A percentile compares a stretch with the other conserved stretches of the same genome.
Evolutionary conservation across 2,888 invertebrate species (phyloP).

Genomic region (Phorcus lineatus): DNA sequence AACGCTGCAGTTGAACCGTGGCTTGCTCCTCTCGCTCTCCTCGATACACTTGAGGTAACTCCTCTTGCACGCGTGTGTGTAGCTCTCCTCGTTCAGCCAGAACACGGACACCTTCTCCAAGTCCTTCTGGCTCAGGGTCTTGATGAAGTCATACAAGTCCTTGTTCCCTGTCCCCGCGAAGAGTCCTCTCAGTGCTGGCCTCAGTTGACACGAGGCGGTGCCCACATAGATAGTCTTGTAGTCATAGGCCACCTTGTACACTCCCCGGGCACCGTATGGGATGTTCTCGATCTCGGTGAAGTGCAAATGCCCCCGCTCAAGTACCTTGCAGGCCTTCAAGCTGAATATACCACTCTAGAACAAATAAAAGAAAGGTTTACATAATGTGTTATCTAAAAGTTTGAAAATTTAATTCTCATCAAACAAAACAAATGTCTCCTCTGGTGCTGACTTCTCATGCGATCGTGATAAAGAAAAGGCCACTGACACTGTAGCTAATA

Average conservation of each 20-base stretch:
- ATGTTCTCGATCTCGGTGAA: not conserved
- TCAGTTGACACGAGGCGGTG: not conserved
- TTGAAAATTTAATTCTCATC: no score
- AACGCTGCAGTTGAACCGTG: not conserved
- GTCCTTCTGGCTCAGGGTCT: not conserved
- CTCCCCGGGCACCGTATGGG: not conserved
- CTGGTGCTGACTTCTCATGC: no score
- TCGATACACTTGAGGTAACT: constrained; percentile 2
- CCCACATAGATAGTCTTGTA: constrained; percentile 5
- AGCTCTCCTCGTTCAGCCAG: not conserved
- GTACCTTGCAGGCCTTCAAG: not conserved
- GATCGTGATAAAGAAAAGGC: no score
- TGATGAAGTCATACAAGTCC: not conserved
- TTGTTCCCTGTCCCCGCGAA: not conserved
- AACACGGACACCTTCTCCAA: not conserved
- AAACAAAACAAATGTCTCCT: no score
- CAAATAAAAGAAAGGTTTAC: no score
- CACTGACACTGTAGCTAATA: no score
- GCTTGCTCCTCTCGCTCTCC: not conserved
- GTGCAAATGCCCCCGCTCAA: not conserved
- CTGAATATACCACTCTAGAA: not conserved
- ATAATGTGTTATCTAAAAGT: no score
- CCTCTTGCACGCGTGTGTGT: not conserved
- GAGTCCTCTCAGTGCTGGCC: not conserved
- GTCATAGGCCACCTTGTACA: constrained; percentile 4